phyloP scores from a whole-genome alignment of 2,888 invertebrate genomes.

The Carcina quercana region DNA sequence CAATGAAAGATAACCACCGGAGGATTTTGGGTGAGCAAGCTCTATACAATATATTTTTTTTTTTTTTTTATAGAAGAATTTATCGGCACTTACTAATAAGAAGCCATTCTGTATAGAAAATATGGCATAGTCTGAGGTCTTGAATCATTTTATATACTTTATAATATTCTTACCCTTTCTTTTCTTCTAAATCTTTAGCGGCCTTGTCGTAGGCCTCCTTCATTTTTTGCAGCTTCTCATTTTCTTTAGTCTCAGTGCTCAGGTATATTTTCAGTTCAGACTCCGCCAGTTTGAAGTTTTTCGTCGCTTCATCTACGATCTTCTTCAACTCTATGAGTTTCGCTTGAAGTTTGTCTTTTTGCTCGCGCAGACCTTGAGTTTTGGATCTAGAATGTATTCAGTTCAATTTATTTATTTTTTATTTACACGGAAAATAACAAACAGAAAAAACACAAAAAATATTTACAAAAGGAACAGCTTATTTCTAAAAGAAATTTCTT shows the following conservation, averaged over 20 bases:
- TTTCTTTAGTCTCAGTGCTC: slow-evolving; percentile 76
- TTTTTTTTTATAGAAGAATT: too few relatives aligned
- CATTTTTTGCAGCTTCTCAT: slow-evolving; percentile 77
- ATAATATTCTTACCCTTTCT: slow-evolving; percentile 47
- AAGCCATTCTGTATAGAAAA: too few relatives aligned
- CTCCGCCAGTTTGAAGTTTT: slow-evolving; percentile 75
- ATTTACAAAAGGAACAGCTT: too few relatives aligned
- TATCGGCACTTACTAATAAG: too few relatives aligned
- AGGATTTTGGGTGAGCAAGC: too few relatives aligned
- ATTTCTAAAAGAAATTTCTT: too few relatives aligned
- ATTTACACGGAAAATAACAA: too few relatives aligned
- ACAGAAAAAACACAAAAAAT: too few relatives aligned
- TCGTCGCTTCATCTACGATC: slow-evolving; percentile 80
- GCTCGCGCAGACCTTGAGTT: slow-evolving; percentile 80
- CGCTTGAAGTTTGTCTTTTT: slow-evolving; percentile 80
- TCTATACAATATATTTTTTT: too few relatives aligned
- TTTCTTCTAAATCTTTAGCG: slow-evolving; percentile 60
- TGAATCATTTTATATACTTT: neutral
- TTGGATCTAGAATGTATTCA: slow-evolving; percentile 51
- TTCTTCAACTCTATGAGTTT: slow-evolving; percentile 80
- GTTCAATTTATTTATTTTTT: neutral
- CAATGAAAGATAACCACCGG: too few relatives aligned
- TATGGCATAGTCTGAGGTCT: too few relatives aligned
- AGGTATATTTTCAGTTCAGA: slow-evolving; percentile 87
- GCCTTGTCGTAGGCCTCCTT: slow-evolving; percentile 61